These are phyloP conservation scores for Pteronotus mesoamericanus DNA, from an alignment of 2,797 vertebrate species.

Conservation along the genomic window DNA sequence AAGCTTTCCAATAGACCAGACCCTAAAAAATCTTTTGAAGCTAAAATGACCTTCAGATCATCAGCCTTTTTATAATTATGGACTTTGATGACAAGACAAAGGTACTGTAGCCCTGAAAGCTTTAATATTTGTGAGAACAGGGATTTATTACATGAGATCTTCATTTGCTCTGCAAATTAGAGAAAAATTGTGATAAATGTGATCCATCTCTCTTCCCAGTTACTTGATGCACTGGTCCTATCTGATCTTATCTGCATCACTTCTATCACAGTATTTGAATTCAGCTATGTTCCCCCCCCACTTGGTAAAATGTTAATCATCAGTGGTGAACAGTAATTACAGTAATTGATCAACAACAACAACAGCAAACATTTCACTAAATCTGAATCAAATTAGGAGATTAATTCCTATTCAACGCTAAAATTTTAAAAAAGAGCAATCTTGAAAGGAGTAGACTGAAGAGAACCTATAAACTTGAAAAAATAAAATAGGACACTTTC, in stretches of 20 bases:
- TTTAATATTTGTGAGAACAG: constrained; percentile 77
- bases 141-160: constrained; percentile 71
- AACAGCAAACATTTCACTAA: neutral
- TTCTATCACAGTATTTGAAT: constrained; percentile 66
- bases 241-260: constrained; percentile 62
- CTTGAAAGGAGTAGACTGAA: neutral
- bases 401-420: neutral
- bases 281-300: constrained; percentile 44
- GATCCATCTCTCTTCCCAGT: constrained; percentile 66
- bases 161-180: constrained; percentile 74
- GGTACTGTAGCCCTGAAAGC: constrained; percentile 76
- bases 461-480: neutral
- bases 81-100: constrained; percentile 83
- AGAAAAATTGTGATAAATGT: constrained; percentile 63
- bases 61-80: constrained; percentile 82
- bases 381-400: neutral
- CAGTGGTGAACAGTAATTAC: neutral
- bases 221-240: constrained; percentile 72
- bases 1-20: constrained; percentile 87
- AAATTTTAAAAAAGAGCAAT: neutral
- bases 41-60: constrained; percentile 83
- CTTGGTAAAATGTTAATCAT: constrained; percentile 63
- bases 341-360: neutral
- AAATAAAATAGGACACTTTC: neutral
- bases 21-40: constrained; percentile 87